Conservation (phyloP, 2,888 invertebrate species). For the Scaptomyza parva region DNA sequence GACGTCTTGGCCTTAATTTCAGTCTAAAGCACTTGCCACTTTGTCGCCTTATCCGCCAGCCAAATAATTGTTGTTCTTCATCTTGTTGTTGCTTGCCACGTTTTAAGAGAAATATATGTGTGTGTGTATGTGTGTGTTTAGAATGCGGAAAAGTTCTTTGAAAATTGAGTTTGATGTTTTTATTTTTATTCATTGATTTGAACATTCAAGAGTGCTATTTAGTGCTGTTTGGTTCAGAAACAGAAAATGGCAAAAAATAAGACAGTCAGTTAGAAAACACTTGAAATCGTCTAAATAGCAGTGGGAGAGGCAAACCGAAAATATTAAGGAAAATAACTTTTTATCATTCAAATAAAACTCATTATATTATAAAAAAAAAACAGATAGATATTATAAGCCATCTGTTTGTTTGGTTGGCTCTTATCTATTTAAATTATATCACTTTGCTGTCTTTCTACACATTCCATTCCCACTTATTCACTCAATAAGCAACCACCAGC, state of each 20-base stretch:
- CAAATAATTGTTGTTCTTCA: slow-evolving; percentile 44
- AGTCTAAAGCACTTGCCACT: slow-evolving; percentile 58
- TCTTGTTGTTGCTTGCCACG: slow-evolving; percentile 46
- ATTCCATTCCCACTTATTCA: slow-evolving; percentile 1
- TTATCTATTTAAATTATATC: background rate
- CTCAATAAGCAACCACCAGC: background rate
- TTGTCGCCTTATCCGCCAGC: slow-evolving; percentile 60
- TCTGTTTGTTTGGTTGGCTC: too few species aligned
- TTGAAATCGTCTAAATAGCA: too few species aligned
- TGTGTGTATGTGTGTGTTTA: slow-evolving; percentile 52
- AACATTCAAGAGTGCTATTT: too few species aligned
- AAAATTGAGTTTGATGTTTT: slow-evolving; percentile 72
- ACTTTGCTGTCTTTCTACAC: background rate
- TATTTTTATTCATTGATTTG: slow-evolving; percentile 70
- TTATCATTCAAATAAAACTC: too few species aligned
- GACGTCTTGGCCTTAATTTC: slow-evolving; percentile 74
- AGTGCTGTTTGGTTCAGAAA: slow-evolving; percentile 5
- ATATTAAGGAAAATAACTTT: too few species aligned
- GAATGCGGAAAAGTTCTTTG: slow-evolving; percentile 74
- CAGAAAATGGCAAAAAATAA: background rate
- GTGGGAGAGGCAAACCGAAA: too few species aligned
- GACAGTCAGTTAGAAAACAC: too few species aligned
- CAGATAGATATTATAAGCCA: too few species aligned
- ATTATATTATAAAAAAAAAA: too few species aligned
- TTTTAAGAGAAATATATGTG: slow-evolving; percentile 48